phyloP scores from a whole-genome alignment of 2,888 invertebrate species.

The Sarcophaga variegata region DNA sequence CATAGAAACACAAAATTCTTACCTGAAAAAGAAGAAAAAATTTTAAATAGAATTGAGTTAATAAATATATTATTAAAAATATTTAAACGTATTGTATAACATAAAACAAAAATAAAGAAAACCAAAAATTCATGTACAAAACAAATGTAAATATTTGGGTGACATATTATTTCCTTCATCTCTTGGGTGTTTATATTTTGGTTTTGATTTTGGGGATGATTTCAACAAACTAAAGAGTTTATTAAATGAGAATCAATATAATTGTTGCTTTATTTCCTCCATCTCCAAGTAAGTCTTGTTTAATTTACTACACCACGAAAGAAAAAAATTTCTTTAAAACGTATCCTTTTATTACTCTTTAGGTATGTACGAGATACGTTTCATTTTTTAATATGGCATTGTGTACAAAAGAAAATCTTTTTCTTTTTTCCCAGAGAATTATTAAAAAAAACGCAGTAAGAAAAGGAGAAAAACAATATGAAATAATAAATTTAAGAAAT shows the following conservation, averaged over 20 bases:
- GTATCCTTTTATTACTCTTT: not conserved
- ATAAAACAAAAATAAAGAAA: too few species aligned
- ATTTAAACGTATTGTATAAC: not conserved
- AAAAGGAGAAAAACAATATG: not conserved
- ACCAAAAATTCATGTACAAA: too few species aligned
- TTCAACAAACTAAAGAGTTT: not conserved
- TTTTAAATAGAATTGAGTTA: not conserved
- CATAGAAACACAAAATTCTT: not conserved
- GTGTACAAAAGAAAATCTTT: not conserved
- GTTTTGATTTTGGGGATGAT: too few species aligned
- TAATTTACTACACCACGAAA: not conserved
- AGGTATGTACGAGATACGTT: not conserved
- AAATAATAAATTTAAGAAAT: conserved; percentile 13
- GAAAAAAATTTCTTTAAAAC: conserved; percentile 6
- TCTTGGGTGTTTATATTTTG: not conserved
- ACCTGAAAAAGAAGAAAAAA: conserved; percentile 23
- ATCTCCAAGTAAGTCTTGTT: conserved; percentile 7
- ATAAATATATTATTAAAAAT: not conserved
- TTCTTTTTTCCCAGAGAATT: too few species aligned
- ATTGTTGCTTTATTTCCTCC: conserved; percentile 19
- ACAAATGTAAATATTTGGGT: not conserved
- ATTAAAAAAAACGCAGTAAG: not conserved
- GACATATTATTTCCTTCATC: not conserved
- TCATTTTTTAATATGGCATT: not conserved
- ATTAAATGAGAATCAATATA: not conserved